These are phyloP conservation scores for Chloebia gouldiae DNA, from an alignment of 2,113 vertebrate species.

Conservation along the genomic window DNA sequence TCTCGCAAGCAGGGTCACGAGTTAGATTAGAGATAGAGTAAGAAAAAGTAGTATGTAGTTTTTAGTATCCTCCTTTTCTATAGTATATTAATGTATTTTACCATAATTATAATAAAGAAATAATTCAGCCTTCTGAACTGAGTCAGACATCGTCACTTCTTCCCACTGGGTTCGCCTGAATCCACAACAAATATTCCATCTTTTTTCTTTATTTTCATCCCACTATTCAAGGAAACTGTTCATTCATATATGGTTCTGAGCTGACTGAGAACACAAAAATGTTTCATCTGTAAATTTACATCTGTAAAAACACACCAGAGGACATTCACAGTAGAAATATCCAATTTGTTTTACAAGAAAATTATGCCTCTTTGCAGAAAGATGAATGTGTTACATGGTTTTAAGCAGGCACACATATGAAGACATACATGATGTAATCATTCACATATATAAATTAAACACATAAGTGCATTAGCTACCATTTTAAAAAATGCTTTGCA, in stretches of 20 bases:
- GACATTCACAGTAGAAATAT: neutral
- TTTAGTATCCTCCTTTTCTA: no score
- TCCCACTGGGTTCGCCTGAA: no score
- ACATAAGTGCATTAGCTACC: accelerated
- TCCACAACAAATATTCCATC: no score
- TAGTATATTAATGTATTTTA: no score
- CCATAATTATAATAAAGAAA: no score
- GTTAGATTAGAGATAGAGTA: no score
- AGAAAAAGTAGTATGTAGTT: no score
- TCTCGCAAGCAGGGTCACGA: no score
- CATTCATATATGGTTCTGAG: neutral
- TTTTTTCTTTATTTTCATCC: neutral
- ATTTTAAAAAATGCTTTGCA: neutral
- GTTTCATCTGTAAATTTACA: neutral
- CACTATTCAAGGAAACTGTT: neutral
- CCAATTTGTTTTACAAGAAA: neutral
- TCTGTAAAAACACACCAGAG: neutral
- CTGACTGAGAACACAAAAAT: neutral
- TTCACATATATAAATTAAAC: neutral
- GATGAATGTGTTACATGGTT: accelerated
- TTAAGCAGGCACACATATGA: neutral
- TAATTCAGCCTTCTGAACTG: no score
- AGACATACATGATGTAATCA: accelerated
- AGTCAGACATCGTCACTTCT: no score
- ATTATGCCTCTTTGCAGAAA: neutral